A percentile compares a stretch with the other conserved stretches of the same genome.
phyloP scores from a whole-genome alignment of 1,140 invertebrate species.

The Microplitis demolitor region DNA sequence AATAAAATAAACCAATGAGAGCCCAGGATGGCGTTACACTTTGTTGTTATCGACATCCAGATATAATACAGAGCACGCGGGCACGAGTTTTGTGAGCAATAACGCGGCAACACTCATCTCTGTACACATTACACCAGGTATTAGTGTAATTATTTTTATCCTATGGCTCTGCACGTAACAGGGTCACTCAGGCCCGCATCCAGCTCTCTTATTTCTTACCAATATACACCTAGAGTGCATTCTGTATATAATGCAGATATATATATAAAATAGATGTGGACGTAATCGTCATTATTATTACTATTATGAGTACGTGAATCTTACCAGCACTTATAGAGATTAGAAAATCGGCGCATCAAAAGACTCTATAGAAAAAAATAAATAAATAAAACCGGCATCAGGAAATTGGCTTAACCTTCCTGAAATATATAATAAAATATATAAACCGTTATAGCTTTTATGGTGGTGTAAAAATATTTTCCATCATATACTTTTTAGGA shows the following conservation, averaged over 20 bases:
- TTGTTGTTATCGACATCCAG: slow-evolving; percentile 6
- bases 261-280: background rate
- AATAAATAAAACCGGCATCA: background rate
- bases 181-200: slow-evolving; percentile 20
- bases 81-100: background rate
- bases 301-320: slow-evolving; percentile 5
- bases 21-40: background rate
- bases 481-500: too few species aligned
- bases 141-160: slow-evolving; percentile 3
- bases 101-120: too few species aligned
- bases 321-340: background rate
- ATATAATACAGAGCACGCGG: background rate
- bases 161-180: slow-evolving; percentile 19
- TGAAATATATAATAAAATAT: background rate
- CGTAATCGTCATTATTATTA: background rate
- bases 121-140: background rate
- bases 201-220: background rate
- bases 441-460: background rate
- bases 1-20: slow-evolving; percentile 9
- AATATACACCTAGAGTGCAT: background rate
- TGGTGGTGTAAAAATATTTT: too few species aligned
- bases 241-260: background rate
- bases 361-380: background rate
- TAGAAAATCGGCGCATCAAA: slow-evolving; percentile 20
- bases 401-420: background rate